Conservation (phyloP, 2,888 invertebrate genomes). For the Pseudolycoriella hygida region DNA sequence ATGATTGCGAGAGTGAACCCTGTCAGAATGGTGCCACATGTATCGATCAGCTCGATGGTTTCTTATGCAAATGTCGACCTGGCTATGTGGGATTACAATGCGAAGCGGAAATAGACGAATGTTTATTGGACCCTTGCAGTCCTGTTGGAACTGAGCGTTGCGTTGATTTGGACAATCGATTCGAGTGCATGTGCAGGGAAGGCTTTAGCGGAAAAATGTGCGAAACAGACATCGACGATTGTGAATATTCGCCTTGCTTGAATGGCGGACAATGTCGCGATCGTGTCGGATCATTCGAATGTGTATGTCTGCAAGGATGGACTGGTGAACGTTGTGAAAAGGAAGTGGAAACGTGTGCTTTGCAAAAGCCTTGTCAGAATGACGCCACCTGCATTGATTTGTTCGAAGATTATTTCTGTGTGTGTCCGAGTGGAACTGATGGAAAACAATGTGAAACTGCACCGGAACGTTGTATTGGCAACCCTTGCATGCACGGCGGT, state of each 20-base stretch:
- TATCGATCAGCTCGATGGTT: conserved; percentile 73
- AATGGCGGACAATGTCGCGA: conserved; percentile 82
- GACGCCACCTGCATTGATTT: conserved; percentile 80
- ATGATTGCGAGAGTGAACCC: conserved; percentile 76
- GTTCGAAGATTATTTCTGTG: conserved; percentile 46
- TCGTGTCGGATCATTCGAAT: conserved; percentile 66
- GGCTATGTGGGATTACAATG: conserved; percentile 87
- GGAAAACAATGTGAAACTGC: conserved; percentile 95
- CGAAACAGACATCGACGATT: conserved; percentile 76
- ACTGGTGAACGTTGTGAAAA: conserved; percentile 67
- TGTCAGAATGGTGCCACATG: conserved; percentile 88
- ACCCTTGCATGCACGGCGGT: conserved; percentile 88
- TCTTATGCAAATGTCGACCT: conserved; percentile 81
- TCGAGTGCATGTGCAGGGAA: conserved; percentile 70
- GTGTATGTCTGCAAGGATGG: conserved; percentile 74
- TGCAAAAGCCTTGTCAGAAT: conserved; percentile 74
- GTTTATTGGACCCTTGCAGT: conserved; percentile 78
- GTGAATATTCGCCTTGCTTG: conserved; percentile 65
- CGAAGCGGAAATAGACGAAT: conserved; percentile 85
- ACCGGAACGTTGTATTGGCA: conserved; percentile 84
- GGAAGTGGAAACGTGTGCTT: conserved; percentile 72
- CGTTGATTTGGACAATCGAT: conserved; percentile 74
- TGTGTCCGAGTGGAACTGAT: conserved; percentile 84
- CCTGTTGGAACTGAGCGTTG: conserved; percentile 81
- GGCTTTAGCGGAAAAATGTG: conserved; percentile 76